phyloP scores from a whole-genome alignment of 2,113 vertebrate species.

The Heteronetta atricapilla region DNA sequence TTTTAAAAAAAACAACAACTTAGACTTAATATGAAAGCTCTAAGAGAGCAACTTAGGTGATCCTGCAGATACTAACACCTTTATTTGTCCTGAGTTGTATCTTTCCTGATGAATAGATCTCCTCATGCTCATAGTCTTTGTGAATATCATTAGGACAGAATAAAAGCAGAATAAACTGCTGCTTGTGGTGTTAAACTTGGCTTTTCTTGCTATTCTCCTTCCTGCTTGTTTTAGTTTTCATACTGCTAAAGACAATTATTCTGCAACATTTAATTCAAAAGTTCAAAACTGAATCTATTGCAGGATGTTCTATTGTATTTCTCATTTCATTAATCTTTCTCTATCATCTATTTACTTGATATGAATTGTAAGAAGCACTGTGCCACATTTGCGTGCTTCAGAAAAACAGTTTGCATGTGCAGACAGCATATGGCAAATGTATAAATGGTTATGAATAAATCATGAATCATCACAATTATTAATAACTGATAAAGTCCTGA shows the following conservation, averaged over 20 bases:
- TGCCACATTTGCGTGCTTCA: not conserved
- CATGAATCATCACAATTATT: conserved; percentile 68
- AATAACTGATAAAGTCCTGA: conserved; percentile 65
- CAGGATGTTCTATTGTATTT: conserved; percentile 8
- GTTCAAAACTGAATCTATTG: conserved; percentile 10
- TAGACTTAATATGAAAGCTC: not conserved
- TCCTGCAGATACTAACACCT: not conserved
- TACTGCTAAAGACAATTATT: conserved; percentile 15
- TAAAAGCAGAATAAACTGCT: not conserved
- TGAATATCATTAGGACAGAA: not conserved
- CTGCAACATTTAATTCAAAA: conserved; percentile 9
- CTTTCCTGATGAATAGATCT: not conserved
- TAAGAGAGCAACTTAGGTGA: not conserved
- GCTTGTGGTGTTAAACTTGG: not conserved
- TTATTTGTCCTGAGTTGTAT: not conserved
- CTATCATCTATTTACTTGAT: conserved; percentile 27
- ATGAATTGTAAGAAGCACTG: conserved; percentile 24
- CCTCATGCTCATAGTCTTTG: not conserved
- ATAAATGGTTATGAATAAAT: conserved; percentile 71
- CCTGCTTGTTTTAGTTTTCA: conserved; percentile 26
- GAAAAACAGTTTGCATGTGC: conserved; percentile 41
- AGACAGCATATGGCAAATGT: conserved; percentile 63
- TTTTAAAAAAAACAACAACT: not conserved
- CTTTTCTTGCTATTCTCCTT: not conserved
- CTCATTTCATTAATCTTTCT: conserved; percentile 39